phyloP scores from a whole-genome alignment of 1,140 invertebrate species.

The Nasonia vitripennis region DNA sequence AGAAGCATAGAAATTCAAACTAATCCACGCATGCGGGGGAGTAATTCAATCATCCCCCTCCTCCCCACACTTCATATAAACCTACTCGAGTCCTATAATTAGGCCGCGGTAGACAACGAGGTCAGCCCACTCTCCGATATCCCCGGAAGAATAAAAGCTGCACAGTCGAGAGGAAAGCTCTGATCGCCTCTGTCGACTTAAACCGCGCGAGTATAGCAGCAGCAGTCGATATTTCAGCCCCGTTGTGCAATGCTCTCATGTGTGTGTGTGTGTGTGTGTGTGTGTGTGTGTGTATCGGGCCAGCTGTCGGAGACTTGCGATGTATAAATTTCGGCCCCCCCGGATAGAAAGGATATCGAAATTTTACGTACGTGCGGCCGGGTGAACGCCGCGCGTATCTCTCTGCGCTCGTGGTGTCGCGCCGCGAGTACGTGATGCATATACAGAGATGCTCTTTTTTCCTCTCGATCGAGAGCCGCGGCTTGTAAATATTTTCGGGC shows the following conservation, averaged over 20 bases:
- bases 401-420: no score
- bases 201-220: not conserved
- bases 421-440: no score
- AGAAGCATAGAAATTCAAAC: not conserved
- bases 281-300: not conserved
- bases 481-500: not conserved
- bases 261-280: not conserved
- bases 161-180: not conserved
- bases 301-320: not conserved
- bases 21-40: no score
- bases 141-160: not conserved
- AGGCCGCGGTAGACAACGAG: not conserved
- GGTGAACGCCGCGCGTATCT: not conserved
- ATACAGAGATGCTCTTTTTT: not conserved
- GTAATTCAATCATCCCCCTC: no score
- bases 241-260: not conserved
- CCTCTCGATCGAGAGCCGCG: not conserved
- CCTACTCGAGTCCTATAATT: not conserved
- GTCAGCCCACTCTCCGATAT: not conserved
- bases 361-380: conserved; percentile 21
- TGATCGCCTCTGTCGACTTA: conserved; percentile 17
- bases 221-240: conserved; percentile 26
- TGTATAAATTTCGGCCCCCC: conserved; percentile 29
- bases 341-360: not conserved
- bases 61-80: no score